Conservation (phyloP, 2,888 invertebrate genomes). For the Emesis furor region DNA sequence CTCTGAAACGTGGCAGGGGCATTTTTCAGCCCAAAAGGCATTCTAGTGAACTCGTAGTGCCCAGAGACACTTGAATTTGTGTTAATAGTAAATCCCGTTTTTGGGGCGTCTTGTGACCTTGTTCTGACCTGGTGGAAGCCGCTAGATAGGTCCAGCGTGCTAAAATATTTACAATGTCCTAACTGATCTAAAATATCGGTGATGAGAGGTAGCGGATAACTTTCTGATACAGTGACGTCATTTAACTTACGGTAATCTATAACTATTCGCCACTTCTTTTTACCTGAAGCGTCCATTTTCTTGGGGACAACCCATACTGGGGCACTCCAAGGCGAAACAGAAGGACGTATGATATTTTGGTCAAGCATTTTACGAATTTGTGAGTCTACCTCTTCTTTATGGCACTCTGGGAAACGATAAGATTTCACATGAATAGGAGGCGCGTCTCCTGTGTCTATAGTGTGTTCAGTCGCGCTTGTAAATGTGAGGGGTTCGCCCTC, state of each 20-base stretch:
- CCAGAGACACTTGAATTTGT: too few species aligned
- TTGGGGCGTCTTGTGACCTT: too few species aligned
- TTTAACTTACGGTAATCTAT: not conserved
- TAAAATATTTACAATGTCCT: slow-evolving; percentile 26
- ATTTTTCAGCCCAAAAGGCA: too few species aligned
- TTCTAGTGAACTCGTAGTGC: too few species aligned
- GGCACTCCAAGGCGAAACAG: slow-evolving; percentile 44
- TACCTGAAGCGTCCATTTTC: slow-evolving; percentile 44
- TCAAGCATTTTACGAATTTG: slow-evolving; percentile 45
- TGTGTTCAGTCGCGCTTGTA: slow-evolving; percentile 52
- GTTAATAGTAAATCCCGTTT: too few species aligned
- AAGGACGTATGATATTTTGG: slow-evolving; percentile 60
- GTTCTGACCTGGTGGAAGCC: not conserved
- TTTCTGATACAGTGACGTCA: slow-evolving; percentile 17
- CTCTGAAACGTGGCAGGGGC: too few species aligned
- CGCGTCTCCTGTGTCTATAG: slow-evolving; percentile 49
- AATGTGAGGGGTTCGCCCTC: slow-evolving; percentile 39
- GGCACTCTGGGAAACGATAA: slow-evolving; percentile 66
- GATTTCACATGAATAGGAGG: slow-evolving; percentile 66
- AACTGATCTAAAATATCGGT: slow-evolving; percentile 24
- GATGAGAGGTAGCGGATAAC: slow-evolving; percentile 14
- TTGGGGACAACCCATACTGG: slow-evolving; percentile 59
- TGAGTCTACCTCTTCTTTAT: slow-evolving; percentile 45
- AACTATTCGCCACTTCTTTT: slow-evolving; percentile 26
- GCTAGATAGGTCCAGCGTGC: not conserved